Base-by-base conservation (phyloP, 2,113 vertebrate species). In the Hystrix brachyura region DNA sequence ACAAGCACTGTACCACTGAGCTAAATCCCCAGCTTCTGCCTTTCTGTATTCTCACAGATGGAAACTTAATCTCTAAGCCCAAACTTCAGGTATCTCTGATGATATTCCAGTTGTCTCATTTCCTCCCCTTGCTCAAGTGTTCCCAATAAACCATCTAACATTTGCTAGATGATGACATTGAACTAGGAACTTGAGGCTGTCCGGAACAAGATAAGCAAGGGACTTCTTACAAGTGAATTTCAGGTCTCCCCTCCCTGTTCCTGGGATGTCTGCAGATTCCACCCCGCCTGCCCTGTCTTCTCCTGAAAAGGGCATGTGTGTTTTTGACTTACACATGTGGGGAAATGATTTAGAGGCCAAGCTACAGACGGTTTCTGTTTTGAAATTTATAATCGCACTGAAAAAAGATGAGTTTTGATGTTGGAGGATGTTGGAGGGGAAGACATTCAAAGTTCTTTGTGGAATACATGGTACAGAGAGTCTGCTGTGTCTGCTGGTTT, bases 321-420 rank as follows among this genome's bases (percentile, higher is more conserved):
- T 21, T 67, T 87, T 71, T 86, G 59, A 64, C 46, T 62, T 64
- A 19, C 0, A 38, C 17, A 38, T 51, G 19, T 48, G 34, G 53
- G 27, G 38, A 57, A 25, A 60, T 81, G 29, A 57, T 53, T 74
- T 76, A 51, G 27, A 86, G 27, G n/a, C 9, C 32, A 87, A 15
- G 67, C 23, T 64, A 14, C 5, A 80, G 53, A 9, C 29, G 69
- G 0, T 64, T 94, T 53, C 51, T 78, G n/a, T 67, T 87, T 94
- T 71, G 3, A 46, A 34, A 82, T 71, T 51, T 82, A 32, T 0
- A 25, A 27, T 48, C 62, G 18, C 74, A 62, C 64, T n/a, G 59
- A 67, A 59, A 32, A 86, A 91, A 78, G 83, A 74, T 76, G 27
- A 57, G 51, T 87, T 64, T 95, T 71, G 65, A 65, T 60, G 46